phyloP scores from a whole-genome alignment of 2,797 vertebrate species.

The Pipistrellus kuhlii region DNA sequence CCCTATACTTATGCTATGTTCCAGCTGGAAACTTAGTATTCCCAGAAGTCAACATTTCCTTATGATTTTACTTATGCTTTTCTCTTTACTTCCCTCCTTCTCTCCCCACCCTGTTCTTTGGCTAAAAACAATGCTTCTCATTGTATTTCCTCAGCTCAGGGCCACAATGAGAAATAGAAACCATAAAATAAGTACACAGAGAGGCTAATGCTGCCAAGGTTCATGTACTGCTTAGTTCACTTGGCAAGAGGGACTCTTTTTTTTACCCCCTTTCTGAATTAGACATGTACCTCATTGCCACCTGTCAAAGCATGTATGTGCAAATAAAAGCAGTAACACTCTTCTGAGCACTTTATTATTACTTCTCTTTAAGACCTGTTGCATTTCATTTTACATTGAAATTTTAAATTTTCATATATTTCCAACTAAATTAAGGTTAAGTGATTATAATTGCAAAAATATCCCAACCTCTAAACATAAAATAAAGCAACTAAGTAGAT shows the following conservation, averaged over 20 bases:
- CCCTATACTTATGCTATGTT: neutral
- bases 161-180: conserved; percentile 19
- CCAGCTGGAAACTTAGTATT: neutral
- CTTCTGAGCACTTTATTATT: conserved; percentile 29
- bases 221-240: neutral
- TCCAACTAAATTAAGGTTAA: conserved; percentile 37
- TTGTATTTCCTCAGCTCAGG: neutral
- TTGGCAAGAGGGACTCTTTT: neutral
- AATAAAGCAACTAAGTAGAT: conserved; percentile 50
- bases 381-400: conserved; percentile 23
- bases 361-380: neutral
- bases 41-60: conserved; percentile 39
- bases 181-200: conserved; percentile 9
- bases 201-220: neutral
- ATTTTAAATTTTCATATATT: conserved; percentile 35
- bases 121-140: neutral
- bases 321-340: conserved; percentile 2
- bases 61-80: conserved; percentile 16
- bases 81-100: neutral
- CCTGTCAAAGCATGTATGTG: neutral
- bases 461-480: conserved; percentile 22
- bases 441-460: conserved; percentile 56
- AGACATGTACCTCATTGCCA: neutral
- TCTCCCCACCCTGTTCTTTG: neutral
- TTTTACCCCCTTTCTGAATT: neutral